phyloP scores from a whole-genome alignment of 2,888 invertebrate species.

The Cantharis rufa region DNA sequence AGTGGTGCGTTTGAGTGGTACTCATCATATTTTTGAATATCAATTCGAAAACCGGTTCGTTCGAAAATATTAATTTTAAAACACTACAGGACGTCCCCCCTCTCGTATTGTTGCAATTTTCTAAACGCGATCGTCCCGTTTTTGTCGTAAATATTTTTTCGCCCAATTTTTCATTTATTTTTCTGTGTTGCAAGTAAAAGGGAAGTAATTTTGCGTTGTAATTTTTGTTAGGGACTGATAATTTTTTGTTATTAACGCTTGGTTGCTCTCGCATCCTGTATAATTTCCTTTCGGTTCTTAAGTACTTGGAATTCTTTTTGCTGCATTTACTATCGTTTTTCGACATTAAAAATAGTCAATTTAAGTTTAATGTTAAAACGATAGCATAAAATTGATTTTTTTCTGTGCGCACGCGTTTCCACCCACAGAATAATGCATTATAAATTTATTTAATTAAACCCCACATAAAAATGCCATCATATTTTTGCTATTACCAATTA shows the following conservation, averaged over 20 bases:
- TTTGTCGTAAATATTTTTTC: neutral
- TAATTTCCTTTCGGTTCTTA: neutral
- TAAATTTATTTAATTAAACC: conserved; percentile 30
- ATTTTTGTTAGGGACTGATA: conserved; percentile 7
- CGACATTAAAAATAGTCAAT: neutral
- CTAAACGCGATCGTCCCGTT: neutral
- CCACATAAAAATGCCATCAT: conserved; percentile 1
- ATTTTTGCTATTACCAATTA: conserved; percentile 5
- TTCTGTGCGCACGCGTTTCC: conserved; percentile 37
- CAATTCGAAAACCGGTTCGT: neutral
- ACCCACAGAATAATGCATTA: conserved; percentile 17
- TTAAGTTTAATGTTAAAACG: conserved; percentile 23
- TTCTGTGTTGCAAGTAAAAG: neutral
- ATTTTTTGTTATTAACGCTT: neutral
- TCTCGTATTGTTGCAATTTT: neutral
- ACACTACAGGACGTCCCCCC: neutral
- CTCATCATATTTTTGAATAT: neutral
- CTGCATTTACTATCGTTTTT: neutral
- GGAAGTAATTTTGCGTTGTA: neutral
- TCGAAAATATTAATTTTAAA: neutral
- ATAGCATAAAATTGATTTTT: conserved; percentile 40
- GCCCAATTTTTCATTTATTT: neutral
- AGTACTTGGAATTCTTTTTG: neutral
- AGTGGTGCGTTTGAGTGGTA: neutral
- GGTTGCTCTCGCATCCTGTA: conserved; percentile 2